Base-by-base conservation (phyloP, 2,113 vertebrate species). In the Xenopus laevis region DNA sequence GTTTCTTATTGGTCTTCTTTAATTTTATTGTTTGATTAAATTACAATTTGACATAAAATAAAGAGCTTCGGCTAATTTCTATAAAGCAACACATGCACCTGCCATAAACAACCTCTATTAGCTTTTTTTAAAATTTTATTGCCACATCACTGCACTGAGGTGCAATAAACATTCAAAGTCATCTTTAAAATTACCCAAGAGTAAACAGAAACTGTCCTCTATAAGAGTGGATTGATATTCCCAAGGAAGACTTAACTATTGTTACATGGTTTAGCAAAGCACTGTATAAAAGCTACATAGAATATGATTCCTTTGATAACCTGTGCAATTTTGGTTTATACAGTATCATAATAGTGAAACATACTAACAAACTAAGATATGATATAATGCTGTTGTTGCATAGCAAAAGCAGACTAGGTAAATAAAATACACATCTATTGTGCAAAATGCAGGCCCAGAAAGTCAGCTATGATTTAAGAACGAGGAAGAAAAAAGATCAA, bases 391-490 rank as follows among this genome's bases (percentile, higher is more conserved):
- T 91, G 82, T 96, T 90, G 88, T 97, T 96, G 95, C 94, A 95
- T 96, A 97, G 97, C 96, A 96, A 92, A 98, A 95, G 95, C 95
- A 89, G 87, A 97, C 95, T 95, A 95, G 81, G 79, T 91, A 90
- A 92, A 90, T 92, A 90, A 93, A 93, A 92, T 84, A 87, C 92
- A 93, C 87, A 87, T 91, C 93, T 95, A 96, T 90, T 97, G 94
- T 97, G 94, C 93, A 95, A 96, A 98, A 92, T 91, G 94, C 95
- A 93, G 93, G 95, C 93, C 89, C 57, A 87, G 94, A 40, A 94
- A 93, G 79, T 86, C 92, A 92, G 85, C 89, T 89, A 88, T 82
- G 84, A 87, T 60, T 40, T 66, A 55, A 17, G 81, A 85, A 78
- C 80, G 79, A 68, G 81, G 74, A 82, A 85, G 85, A 57, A 81